Percentiles rank a stretch among this genome's conserved stretches.
phyloP scores from a whole-genome alignment of 30 jellyfish, hydroid and myxozoan species.

The Mastigias papua region DNA sequence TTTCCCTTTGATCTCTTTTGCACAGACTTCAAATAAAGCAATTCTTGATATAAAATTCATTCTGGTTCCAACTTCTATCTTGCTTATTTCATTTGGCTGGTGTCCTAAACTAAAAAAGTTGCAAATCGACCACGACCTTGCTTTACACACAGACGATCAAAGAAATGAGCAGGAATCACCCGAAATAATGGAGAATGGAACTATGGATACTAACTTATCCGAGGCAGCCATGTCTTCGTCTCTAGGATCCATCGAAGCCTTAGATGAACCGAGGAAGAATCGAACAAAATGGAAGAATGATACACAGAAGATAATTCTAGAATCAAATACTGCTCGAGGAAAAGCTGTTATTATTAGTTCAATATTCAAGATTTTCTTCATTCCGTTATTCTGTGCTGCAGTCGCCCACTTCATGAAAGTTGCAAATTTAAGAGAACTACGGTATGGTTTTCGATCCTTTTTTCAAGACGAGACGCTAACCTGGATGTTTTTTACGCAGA shows the following conservation, averaged over 20 bases:
- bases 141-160: slow-evolving; percentile 6
- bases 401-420: slow-evolving; percentile 85
- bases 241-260: not conserved
- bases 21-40: slow-evolving; percentile 57
- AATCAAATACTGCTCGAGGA: slow-evolving; percentile 92
- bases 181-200: slow-evolving; percentile 1
- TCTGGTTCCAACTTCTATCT: slow-evolving; percentile 59
- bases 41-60: slow-evolving; percentile 65
- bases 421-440: slow-evolving; percentile 62
- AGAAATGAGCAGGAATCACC: not conserved
- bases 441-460: slow-evolving; percentile 59
- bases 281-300: slow-evolving; percentile 64
- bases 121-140: slow-evolving; percentile 93
- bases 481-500: slow-evolving; percentile 82
- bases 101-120: slow-evolving; percentile 87
- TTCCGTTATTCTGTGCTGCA: slow-evolving; percentile 79
- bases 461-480: slow-evolving; percentile 57
- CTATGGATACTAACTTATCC: slow-evolving; percentile 10
- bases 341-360: slow-evolving; percentile 86
- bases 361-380: slow-evolving; percentile 70
- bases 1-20: too few relatives aligned
- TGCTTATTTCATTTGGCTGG: slow-evolving; percentile 84
- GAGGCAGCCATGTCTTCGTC: slow-evolving; percentile 15
- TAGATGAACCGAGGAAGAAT: slow-evolving; percentile 37
- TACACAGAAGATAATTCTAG: slow-evolving; percentile 79